Evolutionary conservation across 1,140 invertebrate genomes (phyloP), one percentile per base, ranked within the genome.

Genomic region (Trachymyrmex cornetzi): DNA sequence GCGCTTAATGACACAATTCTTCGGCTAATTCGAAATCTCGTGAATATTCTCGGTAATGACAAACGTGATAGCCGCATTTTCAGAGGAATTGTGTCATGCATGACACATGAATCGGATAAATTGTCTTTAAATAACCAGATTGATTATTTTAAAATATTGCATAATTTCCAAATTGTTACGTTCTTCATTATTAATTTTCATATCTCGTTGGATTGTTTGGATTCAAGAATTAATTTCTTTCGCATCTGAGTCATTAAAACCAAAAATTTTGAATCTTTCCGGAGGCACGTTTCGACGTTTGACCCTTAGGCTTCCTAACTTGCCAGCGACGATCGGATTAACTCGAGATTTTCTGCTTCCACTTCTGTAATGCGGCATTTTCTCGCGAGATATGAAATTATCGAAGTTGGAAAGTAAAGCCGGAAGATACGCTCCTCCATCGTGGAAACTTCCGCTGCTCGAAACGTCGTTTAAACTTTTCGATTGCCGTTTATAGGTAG

Each of bases 381-480:
- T 84, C 69, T 84, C 80, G 55, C 80, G 69, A 84, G 80, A 84
- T 84, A 84, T 84, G 69, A 84, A 84, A 84, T 84, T 84, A 84
- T 84, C 80, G 55, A 75, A 84, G 80, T 84, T 84, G 69, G 80
- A 84, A 75, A 75, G 69, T 84, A 84, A 84, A 84, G 80, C 80
- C 80, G 69, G 80, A 75, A 84, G 80, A 84, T 84, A 74, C 80
- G 80, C 80, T 75, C 80, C 80, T 75, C 59, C 69, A 63, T 84
- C 80, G 80, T 57, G 69, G 5, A 75, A 84, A 84, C 69, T 84
- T 84, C 80, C 55, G 34, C n/a, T n/a, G 55, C 80, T 74, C 69
- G 67, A 84, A 84, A 84, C 69, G 55, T 84, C 80, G 69, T 84
- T 84, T 84, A 84, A 84, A 84, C 80, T 84, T 84, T 75, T 27